Percentiles rank a stretch among this genome's conserved stretches.
These are phyloP conservation scores for Netelia virgata DNA, from an alignment of 2,888 invertebrate species.

Conservation along the genomic window DNA sequence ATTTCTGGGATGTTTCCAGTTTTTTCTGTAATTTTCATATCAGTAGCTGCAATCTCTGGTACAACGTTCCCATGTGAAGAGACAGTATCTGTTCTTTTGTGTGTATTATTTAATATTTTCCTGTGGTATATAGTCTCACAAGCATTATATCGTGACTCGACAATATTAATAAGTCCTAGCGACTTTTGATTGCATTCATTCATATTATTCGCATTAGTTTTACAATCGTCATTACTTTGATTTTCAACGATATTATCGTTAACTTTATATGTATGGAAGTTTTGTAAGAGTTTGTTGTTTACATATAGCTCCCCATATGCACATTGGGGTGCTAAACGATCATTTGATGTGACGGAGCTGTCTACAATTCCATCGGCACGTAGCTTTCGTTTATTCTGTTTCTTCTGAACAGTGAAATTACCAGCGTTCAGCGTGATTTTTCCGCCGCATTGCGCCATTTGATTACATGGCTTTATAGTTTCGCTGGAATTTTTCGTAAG, in stretches of 20 bases:
- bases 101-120: background rate
- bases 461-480: slow-evolving; percentile 10
- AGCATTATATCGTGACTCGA: background rate
- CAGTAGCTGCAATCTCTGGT: background rate
- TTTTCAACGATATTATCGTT: background rate
- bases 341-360: background rate
- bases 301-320: too few species aligned
- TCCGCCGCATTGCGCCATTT: slow-evolving; percentile 5
- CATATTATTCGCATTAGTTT: background rate
- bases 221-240: background rate
- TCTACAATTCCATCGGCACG: background rate
- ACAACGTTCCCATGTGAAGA: background rate
- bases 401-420: background rate
- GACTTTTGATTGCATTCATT: too few species aligned
- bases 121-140: background rate
- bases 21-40: background rate
- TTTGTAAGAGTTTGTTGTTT: background rate
- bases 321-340: too few species aligned
- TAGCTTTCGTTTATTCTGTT: background rate
- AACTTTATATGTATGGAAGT: background rate
- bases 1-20: background rate
- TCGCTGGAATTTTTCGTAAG: background rate
- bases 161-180: background rate
- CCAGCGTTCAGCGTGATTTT: background rate
- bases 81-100: background rate